Evolutionary conservation across 2,888 invertebrate species (phyloP), one percentile per base, ranked within the genome.

Genomic region (Andrena bucephala): DNA sequence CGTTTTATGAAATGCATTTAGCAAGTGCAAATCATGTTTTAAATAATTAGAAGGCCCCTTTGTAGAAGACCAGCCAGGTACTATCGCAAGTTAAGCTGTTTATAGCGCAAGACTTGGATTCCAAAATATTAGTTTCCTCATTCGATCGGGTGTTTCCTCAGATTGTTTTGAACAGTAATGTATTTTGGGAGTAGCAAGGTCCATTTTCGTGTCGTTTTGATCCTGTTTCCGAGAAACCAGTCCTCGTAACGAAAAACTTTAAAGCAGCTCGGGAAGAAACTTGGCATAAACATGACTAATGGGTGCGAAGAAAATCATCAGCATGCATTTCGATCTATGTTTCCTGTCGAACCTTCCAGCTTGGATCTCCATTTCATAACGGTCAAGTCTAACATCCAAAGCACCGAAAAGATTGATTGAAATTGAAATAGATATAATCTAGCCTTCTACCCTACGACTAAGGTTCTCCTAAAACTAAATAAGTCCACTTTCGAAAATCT

Each of bases 171-270:
- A 4, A 57, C 24, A 8, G 10, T 24, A 20, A 24, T 3, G 36
- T 7, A 20, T 33, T 63, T 10, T 13, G 4, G 10, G 27, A 57
- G 24, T 27, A 57, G 1, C 20, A 57, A 27, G 20, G 2, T 57
- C 16, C 13, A 10, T 5, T 27, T 71, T 62, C 24, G 8, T 20
- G 13, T 48, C 8, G 36, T 27, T 16, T 31, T 57, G 8, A 65
- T 42, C 36, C 36, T 27, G 29, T 50, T 20, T 76, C 57, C 42
- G 6, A 2, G 29, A 63, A 63, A 48, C 70, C 42, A 48, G 76
- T 70, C 48, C 1, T 1, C 0, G 20, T 29, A 71, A 16, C 48
- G 13, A 8, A n/a, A 10, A 50, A 27, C 20, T 4, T 27, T 1
- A 27, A 16, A 16, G 8, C 27, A 16, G 3, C 50, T 50, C n/a